Evolutionary conservation across 2,797 vertebrate genomes (phyloP), one percentile per base, ranked within the genome.

Genomic region (Ctenopoma kingsleyae): DNA sequence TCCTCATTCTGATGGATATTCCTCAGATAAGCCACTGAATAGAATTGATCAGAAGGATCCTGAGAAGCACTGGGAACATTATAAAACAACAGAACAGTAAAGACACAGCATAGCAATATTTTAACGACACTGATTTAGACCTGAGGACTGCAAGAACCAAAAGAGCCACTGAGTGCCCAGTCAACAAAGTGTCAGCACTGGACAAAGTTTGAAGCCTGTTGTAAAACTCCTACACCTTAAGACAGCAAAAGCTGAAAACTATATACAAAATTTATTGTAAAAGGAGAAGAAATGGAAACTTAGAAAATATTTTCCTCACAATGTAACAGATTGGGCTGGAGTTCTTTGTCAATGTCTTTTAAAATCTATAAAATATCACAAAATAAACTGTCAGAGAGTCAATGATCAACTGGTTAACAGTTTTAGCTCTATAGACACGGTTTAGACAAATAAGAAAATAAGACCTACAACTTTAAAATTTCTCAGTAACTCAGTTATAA

Each of bases 11-110:
- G 69, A 69, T 68, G 57, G 64, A 52, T 53, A 74, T 72, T 69
- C 69, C 27, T 57, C 58, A 49, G 36, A 82, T 76, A 60, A 57
- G 25, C 41, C 41, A 44, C 73, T 58, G 79, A 76, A 67, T 66
- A 58, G 58, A 36, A 55, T 27, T 23, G 50, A 19, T 58, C 8
- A 55, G 69, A 65, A 56, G 40, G 47, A 78, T 51, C 60, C 20
- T 72, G 59, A 59, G 61, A 71, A 76, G 66, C 20, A 46, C 44
- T 43, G 40, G 23, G 16, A 20, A 30, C n/a, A 27, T 20, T 7
- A 16, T 8, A 51, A 58, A 71, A 75, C 11, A 49, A 41, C 5
- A 15, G 8, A 20, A 49, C 62, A 41, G 38, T 35, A 4, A 47
- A 6, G n/a, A 53, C 16, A 52, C 20, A 53, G 32, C 12, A 46